A percentile compares a stretch with the other conserved stretches of the same genome.
These are phyloP conservation scores for Cerceris rybyensis DNA, from an alignment of 2,888 invertebrate species.

Conservation along the genomic window DNA sequence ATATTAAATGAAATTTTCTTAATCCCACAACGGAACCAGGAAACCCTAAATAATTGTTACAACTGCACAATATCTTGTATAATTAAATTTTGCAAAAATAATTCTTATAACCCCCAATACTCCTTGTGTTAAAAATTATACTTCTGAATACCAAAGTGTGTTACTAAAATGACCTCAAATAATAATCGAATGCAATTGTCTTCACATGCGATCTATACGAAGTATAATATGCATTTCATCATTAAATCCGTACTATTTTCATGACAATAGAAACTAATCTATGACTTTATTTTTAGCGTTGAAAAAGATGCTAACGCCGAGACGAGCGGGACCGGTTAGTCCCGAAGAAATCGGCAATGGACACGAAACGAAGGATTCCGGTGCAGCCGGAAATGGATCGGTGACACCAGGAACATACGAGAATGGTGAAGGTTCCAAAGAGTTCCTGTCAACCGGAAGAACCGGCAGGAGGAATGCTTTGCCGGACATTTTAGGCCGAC, in stretches of 20 bases:
- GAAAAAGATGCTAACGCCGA: slow-evolving; percentile 77
- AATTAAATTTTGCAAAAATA: too few relatives aligned
- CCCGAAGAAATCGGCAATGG: slow-evolving; percentile 54
- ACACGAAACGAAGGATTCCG: slow-evolving; percentile 27
- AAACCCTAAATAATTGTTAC: too few relatives aligned
- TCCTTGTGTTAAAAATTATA: too few relatives aligned
- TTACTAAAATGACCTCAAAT: too few relatives aligned
- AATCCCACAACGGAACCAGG: too few relatives aligned
- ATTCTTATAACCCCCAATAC: too few relatives aligned
- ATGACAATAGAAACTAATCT: neutral
- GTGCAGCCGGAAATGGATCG: slow-evolving; percentile 67
- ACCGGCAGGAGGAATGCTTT: slow-evolving; percentile 95
- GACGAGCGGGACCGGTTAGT: slow-evolving; percentile 64
- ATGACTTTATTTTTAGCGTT: slow-evolving; percentile 60
- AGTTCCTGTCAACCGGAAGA: slow-evolving; percentile 92
- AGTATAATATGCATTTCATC: neutral
- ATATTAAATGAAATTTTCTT: too few relatives aligned
- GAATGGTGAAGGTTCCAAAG: slow-evolving; percentile 86
- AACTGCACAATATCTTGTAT: too few relatives aligned
- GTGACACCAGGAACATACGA: slow-evolving; percentile 72
- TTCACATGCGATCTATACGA: too few relatives aligned
- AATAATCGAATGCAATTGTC: too few relatives aligned
- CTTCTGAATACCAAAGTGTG: too few relatives aligned
- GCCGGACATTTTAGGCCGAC: slow-evolving; percentile 91
- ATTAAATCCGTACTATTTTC: neutral